Percentiles rank a stretch among this genome's conserved stretches.
phyloP scores from a whole-genome alignment of 1,140 invertebrate species.

The Leptestheria dahalacensis region DNA sequence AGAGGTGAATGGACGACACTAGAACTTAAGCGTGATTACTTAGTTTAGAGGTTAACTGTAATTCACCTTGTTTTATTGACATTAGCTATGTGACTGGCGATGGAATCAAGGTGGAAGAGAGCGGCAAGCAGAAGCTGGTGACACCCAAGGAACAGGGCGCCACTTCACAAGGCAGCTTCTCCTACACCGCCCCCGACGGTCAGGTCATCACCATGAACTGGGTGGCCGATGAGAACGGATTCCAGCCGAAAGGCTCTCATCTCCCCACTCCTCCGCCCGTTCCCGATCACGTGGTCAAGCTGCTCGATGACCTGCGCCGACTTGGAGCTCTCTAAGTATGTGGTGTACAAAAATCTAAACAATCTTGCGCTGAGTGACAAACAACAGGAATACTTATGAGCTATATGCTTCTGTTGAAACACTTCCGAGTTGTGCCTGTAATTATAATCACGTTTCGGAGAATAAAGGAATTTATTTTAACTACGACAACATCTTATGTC shows the following conservation, averaged over 20 bases:
- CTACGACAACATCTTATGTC: too few species aligned
- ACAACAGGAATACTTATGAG: too few species aligned
- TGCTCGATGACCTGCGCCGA: not conserved
- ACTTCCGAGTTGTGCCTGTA: too few species aligned
- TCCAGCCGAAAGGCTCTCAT: constrained; percentile 61
- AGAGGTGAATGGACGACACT: too few species aligned
- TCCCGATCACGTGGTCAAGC: constrained; percentile 30
- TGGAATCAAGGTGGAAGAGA: constrained; percentile 56
- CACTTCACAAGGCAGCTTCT: constrained; percentile 28
- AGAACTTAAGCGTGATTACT: too few species aligned
- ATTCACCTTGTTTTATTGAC: too few species aligned
- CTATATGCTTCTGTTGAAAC: too few species aligned
- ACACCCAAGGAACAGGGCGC: constrained; percentile 37
- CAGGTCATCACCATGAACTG: constrained; percentile 49
- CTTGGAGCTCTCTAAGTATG: constrained; percentile 6
- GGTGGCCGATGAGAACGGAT: constrained; percentile 67
- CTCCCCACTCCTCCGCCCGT: constrained; percentile 70
- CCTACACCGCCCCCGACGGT: constrained; percentile 39
- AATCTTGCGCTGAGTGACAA: too few species aligned
- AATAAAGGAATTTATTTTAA: too few species aligned
- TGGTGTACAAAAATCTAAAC: too few species aligned
- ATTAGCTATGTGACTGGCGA: constrained; percentile 67
- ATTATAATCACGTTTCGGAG: too few species aligned
- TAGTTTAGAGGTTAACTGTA: too few species aligned
- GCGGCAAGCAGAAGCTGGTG: constrained; percentile 55